These are phyloP conservation scores for Coendou prehensilis DNA, from an alignment of 2,797 vertebrate species.

Conservation along the genomic window DNA sequence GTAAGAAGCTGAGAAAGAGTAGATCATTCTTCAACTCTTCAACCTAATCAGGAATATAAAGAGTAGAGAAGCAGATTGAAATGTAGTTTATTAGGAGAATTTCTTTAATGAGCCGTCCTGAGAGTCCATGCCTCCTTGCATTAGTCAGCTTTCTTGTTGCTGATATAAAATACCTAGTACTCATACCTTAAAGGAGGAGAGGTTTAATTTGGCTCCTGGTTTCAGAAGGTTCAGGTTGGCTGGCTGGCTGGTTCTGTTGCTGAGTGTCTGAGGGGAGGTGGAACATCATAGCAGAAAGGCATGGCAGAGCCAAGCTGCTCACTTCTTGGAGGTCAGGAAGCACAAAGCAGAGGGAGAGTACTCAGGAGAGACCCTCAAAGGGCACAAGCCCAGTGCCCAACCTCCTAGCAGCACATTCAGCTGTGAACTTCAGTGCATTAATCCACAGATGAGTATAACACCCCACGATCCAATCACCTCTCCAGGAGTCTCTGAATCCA, in stretches of 20 bases:
- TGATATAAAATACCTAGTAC: not conserved
- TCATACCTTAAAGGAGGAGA: not conserved
- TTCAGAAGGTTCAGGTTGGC: not conserved
- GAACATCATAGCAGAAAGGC: not conserved
- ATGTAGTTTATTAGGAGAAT: not conserved
- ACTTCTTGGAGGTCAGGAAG: not conserved
- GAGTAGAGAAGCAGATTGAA: not conserved
- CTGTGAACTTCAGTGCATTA: not conserved
- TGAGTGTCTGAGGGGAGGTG: not conserved
- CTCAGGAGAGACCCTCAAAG: not conserved
- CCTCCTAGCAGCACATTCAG: not conserved
- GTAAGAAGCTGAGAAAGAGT: not conserved
- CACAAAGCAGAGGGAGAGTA: not conserved
- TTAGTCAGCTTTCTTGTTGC: not conserved
- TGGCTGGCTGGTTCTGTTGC: not conserved
- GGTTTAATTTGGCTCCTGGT: not conserved
- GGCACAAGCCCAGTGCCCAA: not conserved
- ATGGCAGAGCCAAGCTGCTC: not conserved
- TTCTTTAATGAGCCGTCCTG: not conserved
- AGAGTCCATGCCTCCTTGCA: not conserved
- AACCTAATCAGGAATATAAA: not conserved
- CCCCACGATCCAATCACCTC: not conserved
- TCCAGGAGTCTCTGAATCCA: not conserved
- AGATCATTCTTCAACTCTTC: not conserved
- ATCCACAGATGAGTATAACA: not conserved